Evolutionary conservation across 2,797 vertebrate genomes (phyloP).

Genomic region (Tapirus indicus): DNA sequence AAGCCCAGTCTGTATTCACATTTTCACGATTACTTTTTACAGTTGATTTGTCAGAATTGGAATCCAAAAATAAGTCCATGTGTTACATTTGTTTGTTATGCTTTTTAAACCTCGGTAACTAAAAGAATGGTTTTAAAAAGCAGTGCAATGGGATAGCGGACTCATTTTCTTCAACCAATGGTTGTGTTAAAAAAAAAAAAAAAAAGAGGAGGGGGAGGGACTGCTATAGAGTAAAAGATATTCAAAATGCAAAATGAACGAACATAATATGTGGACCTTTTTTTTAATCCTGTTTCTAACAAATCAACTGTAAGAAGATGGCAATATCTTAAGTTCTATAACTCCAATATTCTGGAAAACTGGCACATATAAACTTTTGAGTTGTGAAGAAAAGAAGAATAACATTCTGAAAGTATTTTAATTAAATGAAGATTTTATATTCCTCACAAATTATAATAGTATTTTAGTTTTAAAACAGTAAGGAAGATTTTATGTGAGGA

Average conservation of each 20-base stretch:
- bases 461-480: conserved; percentile 30
- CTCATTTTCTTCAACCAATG: neutral
- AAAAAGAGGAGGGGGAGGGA: neutral
- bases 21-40: neutral
- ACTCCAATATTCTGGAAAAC: neutral
- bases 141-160: neutral
- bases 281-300: neutral
- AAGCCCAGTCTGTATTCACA: neutral
- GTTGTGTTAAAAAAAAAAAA: neutral
- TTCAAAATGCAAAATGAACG: neutral
- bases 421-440: conserved; percentile 19
- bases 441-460: conserved; percentile 29
- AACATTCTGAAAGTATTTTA: conserved; percentile 34
- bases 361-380: neutral
- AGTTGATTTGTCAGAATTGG: neutral
- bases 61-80: neutral
- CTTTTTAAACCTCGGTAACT: neutral
- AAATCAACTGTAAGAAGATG: neutral
- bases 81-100: neutral
- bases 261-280: neutral
- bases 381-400: conserved; percentile 16
- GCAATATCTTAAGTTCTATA: neutral
- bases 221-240: neutral
- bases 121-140: neutral
- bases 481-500: conserved; percentile 13